Conservation (phyloP, 2,797 vertebrate genomes). For the Podarcis lilfordi region DNA sequence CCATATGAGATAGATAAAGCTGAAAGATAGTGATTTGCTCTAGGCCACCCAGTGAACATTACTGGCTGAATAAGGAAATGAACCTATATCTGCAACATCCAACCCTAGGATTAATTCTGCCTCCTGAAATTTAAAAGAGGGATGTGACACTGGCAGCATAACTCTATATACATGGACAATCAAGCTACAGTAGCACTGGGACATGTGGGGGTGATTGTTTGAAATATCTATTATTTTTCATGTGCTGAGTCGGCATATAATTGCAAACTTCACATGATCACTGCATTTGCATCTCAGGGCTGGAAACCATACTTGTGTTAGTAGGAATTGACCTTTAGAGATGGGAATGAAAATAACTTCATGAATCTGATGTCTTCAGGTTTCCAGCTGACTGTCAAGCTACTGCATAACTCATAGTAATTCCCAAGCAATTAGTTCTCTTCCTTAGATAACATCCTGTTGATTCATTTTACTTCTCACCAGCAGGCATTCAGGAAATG, state of each 20-base stretch:
- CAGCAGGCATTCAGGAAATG: conserved; percentile 46
- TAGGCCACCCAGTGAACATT: background rate
- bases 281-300: background rate
- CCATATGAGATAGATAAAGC: background rate
- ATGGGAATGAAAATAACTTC: conserved; percentile 48
- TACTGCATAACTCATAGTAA: conserved; percentile 63
- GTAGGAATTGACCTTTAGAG: conserved; percentile 30
- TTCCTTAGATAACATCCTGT: conserved; percentile 63
- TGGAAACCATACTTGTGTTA: background rate
- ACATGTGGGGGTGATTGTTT: background rate
- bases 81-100: background rate
- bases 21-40: background rate
- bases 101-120: background rate
- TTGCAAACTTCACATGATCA: background rate
- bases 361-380: conserved; percentile 28
- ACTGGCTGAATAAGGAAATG: background rate
- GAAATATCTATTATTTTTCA: background rate
- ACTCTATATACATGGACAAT: background rate
- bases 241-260: background rate
- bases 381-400: conserved; percentile 53
- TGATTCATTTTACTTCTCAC: conserved; percentile 58
- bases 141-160: background rate
- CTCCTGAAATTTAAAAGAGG: background rate
- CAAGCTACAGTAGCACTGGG: background rate
- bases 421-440: conserved; percentile 64